A percentile compares a stretch with the other conserved stretches of the same genome.
Conservation (phyloP, 1,140 invertebrate genomes). For the Philopotamus ludificatus region DNA sequence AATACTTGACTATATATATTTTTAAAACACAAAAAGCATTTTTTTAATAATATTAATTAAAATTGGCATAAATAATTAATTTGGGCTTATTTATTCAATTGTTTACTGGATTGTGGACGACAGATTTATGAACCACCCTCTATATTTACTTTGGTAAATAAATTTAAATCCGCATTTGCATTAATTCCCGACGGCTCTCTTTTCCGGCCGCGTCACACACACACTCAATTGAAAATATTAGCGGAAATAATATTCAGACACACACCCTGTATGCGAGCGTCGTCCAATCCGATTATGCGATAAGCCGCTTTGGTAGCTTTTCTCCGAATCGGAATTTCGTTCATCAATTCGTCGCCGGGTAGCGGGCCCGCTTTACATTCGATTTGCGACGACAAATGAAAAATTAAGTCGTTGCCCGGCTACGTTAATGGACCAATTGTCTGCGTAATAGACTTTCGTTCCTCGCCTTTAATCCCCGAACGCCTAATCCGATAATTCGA, state of each 20-base stretch:
- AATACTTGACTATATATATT: too few species aligned
- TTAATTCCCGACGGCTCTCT: background rate
- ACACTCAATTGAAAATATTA: background rate
- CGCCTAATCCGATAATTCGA: background rate
- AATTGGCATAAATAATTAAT: too few species aligned
- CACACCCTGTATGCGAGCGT: background rate
- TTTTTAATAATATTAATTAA: too few species aligned
- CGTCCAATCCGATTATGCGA: background rate
- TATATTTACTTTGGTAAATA: background rate
- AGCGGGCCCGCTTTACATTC: background rate
- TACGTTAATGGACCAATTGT: too few species aligned
- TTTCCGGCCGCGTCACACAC: too few species aligned
- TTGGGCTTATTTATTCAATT: too few species aligned
- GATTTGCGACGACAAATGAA: background rate
- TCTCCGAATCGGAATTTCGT: background rate
- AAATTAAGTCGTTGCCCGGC: background rate
- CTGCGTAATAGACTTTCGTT: background rate
- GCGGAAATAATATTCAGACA: background rate
- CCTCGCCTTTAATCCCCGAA: background rate
- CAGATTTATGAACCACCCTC: background rate
- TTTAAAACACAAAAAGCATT: too few species aligned
- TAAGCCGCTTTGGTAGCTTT: background rate
- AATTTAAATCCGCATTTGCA: background rate
- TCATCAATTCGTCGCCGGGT: background rate
- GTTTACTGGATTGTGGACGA: background rate